Evolutionary conservation across 2,888 invertebrate species (phyloP).

Genomic region (Perdita meconis): DNA sequence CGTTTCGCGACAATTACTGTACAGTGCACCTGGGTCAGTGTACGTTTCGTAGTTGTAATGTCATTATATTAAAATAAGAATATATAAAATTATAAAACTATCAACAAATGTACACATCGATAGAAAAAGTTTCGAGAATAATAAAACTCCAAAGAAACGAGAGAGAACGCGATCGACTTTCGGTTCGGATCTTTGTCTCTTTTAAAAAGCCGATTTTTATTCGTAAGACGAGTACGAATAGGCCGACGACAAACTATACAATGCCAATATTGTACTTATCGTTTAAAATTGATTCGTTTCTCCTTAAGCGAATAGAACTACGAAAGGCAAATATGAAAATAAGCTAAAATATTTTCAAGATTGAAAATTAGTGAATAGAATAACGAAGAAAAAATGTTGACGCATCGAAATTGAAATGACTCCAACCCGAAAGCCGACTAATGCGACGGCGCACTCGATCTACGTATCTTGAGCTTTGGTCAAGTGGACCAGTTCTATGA

Average conservation of each 20-base stretch:
- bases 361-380: neutral
- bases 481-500: conserved; percentile 15
- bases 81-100: conserved; percentile 81
- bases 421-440: conserved; percentile 48
- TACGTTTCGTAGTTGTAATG: conserved; percentile 29
- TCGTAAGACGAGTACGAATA: neutral
- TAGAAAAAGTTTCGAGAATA: conserved; percentile 54
- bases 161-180: conserved; percentile 47
- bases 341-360: too few species aligned
- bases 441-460: conserved; percentile 10
- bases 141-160: conserved; percentile 42
- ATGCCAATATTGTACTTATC: neutral
- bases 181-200: conserved; percentile 2
- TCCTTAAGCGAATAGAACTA: neutral
- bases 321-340: too few species aligned
- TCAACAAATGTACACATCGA: conserved; percentile 82
- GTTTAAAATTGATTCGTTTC: neutral
- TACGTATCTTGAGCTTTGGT: conserved; percentile 51
- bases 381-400: neutral
- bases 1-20: conserved; percentile 9
- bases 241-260: neutral
- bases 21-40: conserved; percentile 10
- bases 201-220: neutral
- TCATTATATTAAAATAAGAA: conserved; percentile 68
- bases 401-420: neutral